Conservation (phyloP, 2,888 invertebrate genomes). For the Lymantria monacha region DNA sequence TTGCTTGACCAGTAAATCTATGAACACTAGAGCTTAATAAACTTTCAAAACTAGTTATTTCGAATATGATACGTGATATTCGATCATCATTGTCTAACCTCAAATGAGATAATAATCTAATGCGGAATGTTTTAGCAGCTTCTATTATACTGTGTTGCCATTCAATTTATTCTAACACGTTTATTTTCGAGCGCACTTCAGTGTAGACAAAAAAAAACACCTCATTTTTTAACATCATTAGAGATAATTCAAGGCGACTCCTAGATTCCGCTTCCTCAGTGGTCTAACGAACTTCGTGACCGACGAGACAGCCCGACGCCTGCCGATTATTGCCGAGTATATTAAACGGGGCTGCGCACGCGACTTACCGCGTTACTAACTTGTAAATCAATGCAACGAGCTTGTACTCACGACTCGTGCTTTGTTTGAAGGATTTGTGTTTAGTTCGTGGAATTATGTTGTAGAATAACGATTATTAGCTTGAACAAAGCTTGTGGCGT, state of each 20-base stretch:
- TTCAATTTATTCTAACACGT: background rate
- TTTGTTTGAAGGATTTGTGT: slow-evolving; percentile 26
- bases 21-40: no score
- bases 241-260: slow-evolving; percentile 24
- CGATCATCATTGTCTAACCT: background rate
- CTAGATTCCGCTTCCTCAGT: slow-evolving; percentile 29
- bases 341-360: slow-evolving; percentile 35
- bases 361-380: slow-evolving; percentile 24
- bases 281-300: slow-evolving; percentile 35
- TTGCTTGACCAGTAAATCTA: no score
- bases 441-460: slow-evolving; percentile 13
- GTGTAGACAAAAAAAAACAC: slow-evolving; percentile 5
- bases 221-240: slow-evolving; percentile 6
- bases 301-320: slow-evolving; percentile 43
- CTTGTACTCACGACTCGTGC: slow-evolving; percentile 23
- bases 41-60: no score
- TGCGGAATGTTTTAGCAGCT: background rate
- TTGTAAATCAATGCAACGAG: slow-evolving; percentile 33
- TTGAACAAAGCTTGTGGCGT: slow-evolving; percentile 1
- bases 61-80: background rate
- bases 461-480: slow-evolving; percentile 20
- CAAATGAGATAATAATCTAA: background rate
- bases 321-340: slow-evolving; percentile 33
- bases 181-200: slow-evolving; percentile 3
- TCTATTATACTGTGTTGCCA: background rate